Evolutionary conservation across 1,140 invertebrate genomes (phyloP).

Genomic region (Nylanderia fulva): DNA sequence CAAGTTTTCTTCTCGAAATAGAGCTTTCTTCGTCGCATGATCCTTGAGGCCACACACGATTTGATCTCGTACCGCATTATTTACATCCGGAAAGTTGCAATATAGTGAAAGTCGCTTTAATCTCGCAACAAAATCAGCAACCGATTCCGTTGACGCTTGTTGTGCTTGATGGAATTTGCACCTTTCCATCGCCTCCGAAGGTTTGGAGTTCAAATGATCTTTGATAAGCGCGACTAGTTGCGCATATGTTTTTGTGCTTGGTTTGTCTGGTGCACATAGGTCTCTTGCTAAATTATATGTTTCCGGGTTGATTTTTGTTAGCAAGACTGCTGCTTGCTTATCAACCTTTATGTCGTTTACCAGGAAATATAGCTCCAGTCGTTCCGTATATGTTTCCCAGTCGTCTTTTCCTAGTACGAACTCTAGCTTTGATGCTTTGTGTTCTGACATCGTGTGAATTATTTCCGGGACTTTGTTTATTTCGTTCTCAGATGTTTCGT

Average conservation of each 20-base stretch:
- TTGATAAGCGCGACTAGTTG: background rate
- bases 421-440: background rate
- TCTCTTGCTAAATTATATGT: background rate
- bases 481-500: too few relatives aligned
- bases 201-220: too few relatives aligned
- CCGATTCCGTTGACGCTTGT: too few relatives aligned
- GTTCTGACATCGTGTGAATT: background rate
- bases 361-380: background rate
- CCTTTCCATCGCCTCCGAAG: too few relatives aligned
- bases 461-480: too few relatives aligned
- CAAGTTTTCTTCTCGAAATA: background rate
- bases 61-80: background rate
- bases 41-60: background rate
- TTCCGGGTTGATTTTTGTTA: background rate
- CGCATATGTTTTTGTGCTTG: background rate
- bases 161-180: too few relatives aligned
- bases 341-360: background rate
- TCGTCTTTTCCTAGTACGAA: background rate
- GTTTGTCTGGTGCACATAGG: background rate
- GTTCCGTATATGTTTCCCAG: background rate
- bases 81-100: background rate
- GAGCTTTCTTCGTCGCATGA: background rate
- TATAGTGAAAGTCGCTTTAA: background rate
- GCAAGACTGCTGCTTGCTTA: background rate
- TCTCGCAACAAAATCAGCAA: too few relatives aligned